Percentiles rank a stretch among this genome's conserved stretches.
These are phyloP conservation scores for Salticus scenicus DNA, from an alignment of 2,888 invertebrate species.

Conservation along the genomic window DNA sequence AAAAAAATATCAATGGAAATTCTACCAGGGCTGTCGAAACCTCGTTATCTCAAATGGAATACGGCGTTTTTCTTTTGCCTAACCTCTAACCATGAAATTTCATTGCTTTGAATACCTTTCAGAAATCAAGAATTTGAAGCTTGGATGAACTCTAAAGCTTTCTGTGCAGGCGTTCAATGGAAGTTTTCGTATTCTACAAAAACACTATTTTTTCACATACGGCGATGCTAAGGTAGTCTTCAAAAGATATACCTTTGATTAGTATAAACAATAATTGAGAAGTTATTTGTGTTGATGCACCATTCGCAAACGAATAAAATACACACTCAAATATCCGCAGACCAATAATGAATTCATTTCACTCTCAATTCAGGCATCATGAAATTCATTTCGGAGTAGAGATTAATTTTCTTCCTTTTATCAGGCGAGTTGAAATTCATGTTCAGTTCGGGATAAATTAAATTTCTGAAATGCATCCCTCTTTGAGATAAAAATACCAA, in stretches of 20 bases:
- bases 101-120: conserved; percentile 22
- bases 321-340: no score
- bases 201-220: neutral
- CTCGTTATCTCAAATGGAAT: conserved; percentile 15
- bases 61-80: neutral
- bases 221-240: neutral
- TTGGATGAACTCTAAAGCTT: conserved; percentile 30
- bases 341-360: no score
- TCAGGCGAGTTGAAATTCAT: no score
- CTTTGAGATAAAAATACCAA: no score
- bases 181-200: conserved; percentile 18
- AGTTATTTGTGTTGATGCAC: no score
- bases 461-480: no score
- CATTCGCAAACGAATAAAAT: no score
- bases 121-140: conserved; percentile 27
- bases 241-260: neutral
- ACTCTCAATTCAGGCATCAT: no score
- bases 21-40: neutral
- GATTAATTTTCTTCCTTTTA: no score
- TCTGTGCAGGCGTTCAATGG: neutral
- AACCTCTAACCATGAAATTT: neutral
- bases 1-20: neutral
- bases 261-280: no score
- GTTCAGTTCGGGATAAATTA: no score
- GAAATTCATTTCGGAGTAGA: no score